Evolutionary conservation across 1,140 invertebrate species (phyloP), one percentile per base, ranked within the genome.

Genomic region (Zaprionus ghesquierei): DNA sequence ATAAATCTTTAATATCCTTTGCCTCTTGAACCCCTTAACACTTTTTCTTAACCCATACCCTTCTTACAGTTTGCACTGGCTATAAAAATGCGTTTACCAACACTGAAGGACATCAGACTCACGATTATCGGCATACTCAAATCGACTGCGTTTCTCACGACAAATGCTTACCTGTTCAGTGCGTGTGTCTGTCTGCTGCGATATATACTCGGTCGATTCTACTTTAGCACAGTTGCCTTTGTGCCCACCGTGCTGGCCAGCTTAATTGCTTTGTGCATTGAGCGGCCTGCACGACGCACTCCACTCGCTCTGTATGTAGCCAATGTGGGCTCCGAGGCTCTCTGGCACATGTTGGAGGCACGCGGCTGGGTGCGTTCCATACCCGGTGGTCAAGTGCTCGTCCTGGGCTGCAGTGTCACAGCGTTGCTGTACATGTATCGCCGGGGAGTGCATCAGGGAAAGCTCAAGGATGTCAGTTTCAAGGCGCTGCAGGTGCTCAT

Each of bases 311-410:
- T 97, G 23, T 97, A 97, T 92, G 95, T 97, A 66, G 95, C 95
- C 44, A 97, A 97, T 93, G 94, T 96, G 93, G 96, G 95, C 23
- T 95, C 95, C 20, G 96, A 97, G 93, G 95, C 96, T 4, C 79
- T 96, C 25, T 96, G 95, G 91, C 94, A 94, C 65, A 96, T 96
- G 96, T 92, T 94, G 6, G 92, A 94, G 31, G 93, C 93, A 22
- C 92, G 95, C 70, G 94, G 95, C 56, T 92, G 94, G 33, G 92
- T 95, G 5, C 93, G 91, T 12, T 93, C 94, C 31, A 92, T 96
- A 71, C 93, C 93, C 46, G 91, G 94, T 86, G 96, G 95, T 23
- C 94, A 96, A 91, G 93, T 94, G 44, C 92, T 93, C 41, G 94
- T 96, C 65, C 94, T 95, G 93, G 93, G 94, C 8, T 71, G 86